Percentiles rank a stretch among this genome's conserved stretches.
Conservation (phyloP, 2,888 invertebrate species). For the Atherix ibis region DNA sequence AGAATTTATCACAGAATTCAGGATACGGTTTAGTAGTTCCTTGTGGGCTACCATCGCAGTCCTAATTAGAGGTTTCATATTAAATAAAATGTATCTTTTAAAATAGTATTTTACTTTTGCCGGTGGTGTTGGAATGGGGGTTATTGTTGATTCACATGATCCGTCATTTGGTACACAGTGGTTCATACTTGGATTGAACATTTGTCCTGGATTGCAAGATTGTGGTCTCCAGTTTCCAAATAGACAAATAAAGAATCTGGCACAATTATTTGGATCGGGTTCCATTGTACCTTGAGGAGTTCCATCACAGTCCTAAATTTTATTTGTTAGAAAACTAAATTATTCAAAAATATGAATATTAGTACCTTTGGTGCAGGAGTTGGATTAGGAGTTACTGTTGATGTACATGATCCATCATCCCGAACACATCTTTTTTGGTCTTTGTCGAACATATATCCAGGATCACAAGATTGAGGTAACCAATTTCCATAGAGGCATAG, state of each 20-base stretch:
- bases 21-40: not conserved
- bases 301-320: no score
- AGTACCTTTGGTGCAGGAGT: no score
- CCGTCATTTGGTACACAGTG: slow-evolving; percentile 5
- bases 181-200: not conserved
- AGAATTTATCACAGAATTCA: not conserved
- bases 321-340: no score
- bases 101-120: no score
- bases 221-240: slow-evolving; percentile 12
- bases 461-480: not conserved
- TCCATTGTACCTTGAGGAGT: not conserved
- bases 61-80: no score
- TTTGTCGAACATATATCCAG: not conserved
- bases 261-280: slow-evolving; percentile 12
- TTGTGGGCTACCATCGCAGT: not conserved
- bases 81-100: no score
- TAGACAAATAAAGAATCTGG: slow-evolving; percentile 19
- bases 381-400: not conserved
- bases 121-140: no score
- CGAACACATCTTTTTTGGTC: not conserved
- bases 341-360: no score
- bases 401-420: not conserved
- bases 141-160: no score
- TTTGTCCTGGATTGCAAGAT: not conserved
- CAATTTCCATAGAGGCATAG: not conserved